Base-by-base conservation (phyloP, 2,888 invertebrate species). In the Ectropis crepuscularia region DNA sequence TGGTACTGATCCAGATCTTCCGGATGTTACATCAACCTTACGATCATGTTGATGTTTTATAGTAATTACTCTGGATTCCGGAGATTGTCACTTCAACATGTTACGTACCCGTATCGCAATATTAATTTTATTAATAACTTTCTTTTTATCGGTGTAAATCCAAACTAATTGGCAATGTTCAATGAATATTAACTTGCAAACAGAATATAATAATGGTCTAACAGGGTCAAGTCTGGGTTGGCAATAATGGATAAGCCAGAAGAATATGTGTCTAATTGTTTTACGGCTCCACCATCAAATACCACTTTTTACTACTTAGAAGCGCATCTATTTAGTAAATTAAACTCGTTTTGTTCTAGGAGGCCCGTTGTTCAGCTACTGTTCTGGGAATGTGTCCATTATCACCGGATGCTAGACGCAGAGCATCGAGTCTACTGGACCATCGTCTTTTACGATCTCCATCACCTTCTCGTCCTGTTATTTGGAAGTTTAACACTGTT, bases 401-500 rank as follows among this genome's bases (percentile, higher is more conserved):
- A 65, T 89, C 90, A 6, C 88, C 90, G 5, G 83, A 85, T 38
- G 82, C 83, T 46, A 78, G 87, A 48, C 85, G 85, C 10, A 82
- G 89, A 28, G 78, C 88, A 43, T 72, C 83, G 48, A 90, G 88
- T 67, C 78, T 89, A 9, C 55, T 87, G 57, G 88, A 87, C 58
- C 80, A 88, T 54, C 80, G 86, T 10, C 73, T 76, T 36, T 69
- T 84, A 0, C 72, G 82, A 43, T 83, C 87, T 0, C 83, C 86
- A 2, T 80, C 82, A 2, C 81, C 85, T 5, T 74, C 80, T 11
- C 80, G 74, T 36, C 68, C 77, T 16, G 71, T 76, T 10, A 63
- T 76, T 28, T 90, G 91, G 90, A 92, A 91, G 77, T 91, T 88
- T 69, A 91, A 91, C 62, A 91, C 92, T 8, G 82, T 92, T 53